Evolutionary conservation across 1,140 invertebrate species (phyloP), one percentile per base, ranked within the genome.

Genomic region (Leptopilina boulardi): DNA sequence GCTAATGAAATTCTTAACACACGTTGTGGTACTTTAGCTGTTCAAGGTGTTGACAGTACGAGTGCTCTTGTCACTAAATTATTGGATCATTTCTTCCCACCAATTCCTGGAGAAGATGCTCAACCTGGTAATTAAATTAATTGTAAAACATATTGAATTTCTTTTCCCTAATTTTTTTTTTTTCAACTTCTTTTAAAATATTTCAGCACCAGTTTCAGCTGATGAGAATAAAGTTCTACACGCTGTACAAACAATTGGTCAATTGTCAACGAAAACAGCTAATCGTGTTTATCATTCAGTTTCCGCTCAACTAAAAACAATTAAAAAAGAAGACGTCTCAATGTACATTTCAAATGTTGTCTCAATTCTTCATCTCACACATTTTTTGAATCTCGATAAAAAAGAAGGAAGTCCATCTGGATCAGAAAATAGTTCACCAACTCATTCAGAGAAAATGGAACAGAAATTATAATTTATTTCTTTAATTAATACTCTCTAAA

Each of bases 1-100:
- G 94, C 94, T 9, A 95, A 95, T 86, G 93, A 94, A 77, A 91
- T 95, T n/a, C 86, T 95, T 74, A 93, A 92, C 13, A 94, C 94
- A 1, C 93, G 94, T 70, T 95, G 94, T 84, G 94, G 94, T 13
- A 91, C 92, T 81, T 91, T 94, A 80, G 94, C 94, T 2, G 90
- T 95, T 10, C 92, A 93, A 79, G 91, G 94, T 42, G 92, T 95
- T 18, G 94, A 95, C 82, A 92, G 91, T 1, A 94, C 94, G 9
- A 93, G 93, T 51, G 91, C 90, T 2, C 91, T 94, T 76, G 92
- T 94, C n/a, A 94, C 94, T 90, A 91, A 92, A 73, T 88, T 95
- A 18, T 84, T 95, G 0, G 94, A 95, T 84, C 93, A 94, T 76
- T 95, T 94, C 84, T 93, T 95, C 83, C 94, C 94, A 41, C 91